Base-by-base conservation (phyloP, 2,113 vertebrate species). In the Neogale vison region DNA sequence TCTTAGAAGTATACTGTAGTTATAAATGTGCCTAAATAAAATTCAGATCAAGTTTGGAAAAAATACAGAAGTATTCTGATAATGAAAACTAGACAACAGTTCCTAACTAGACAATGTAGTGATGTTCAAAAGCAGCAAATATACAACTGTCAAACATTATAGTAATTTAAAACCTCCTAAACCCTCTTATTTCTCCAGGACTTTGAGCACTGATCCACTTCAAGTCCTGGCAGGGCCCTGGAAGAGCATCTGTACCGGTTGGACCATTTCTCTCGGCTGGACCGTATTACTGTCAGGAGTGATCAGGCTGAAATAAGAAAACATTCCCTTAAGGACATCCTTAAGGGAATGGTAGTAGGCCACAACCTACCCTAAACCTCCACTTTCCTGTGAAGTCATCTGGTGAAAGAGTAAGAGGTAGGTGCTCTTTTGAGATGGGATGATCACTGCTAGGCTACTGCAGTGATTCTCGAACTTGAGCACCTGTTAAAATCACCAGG, bases 81-180 rank as follows among this genome's bases (percentile, higher is more conserved):
- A 93, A 23, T 45, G 36, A 93, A 93, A 97, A 85, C 65, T 39
- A 85, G 61, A 95, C 20, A 92, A 88, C 2, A 52, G 29, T 84
- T 84, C 88, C 45, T 69, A 72, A 84, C 50, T 84, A 24, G 15
- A 79, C 24, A 45, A 52, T 8, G 76, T 47, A 47, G 29, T 24
- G 47, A 90, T 52, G 8, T 67, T 85, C 36, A 47, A 82, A 95
- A 61, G 52, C 24, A 86, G 26, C n/a, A 93, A 85, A 71, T 26
- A 95, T 55, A 59, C 13, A 93, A 65, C 34, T 74, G 3, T 42
- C 39, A 20, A 77, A 84, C 83, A 94, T 82, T 26, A 72, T 18
- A 89, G 42, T 72, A 80, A 39, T 50, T 80, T 65, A 76, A 59
- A 93, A 93, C 26, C 71, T 79, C 42, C 63, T 80, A 71, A 57